Base-by-base conservation (phyloP, 2,888 invertebrate species). In the Cheilosia scutellata region DNA sequence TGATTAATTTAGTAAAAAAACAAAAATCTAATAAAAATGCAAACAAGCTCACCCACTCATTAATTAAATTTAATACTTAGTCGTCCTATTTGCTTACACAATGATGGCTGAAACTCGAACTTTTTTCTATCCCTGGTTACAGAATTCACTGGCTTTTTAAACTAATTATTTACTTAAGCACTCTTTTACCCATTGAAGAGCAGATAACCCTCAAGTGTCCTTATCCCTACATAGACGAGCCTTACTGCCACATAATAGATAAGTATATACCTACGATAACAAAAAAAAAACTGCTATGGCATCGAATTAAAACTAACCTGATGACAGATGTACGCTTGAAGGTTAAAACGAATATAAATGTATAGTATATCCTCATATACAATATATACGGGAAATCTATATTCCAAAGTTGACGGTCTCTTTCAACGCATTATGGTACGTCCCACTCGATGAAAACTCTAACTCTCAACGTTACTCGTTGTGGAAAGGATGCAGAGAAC, bases 391-490 rank as follows among this genome's bases (percentile, higher is more conserved):
- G 27, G 20, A 44, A 13, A 58, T 65, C 49, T 68, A 40, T 63
- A 25, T 37, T 40, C 40, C 44, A 58, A 57, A 29, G 53, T 42
- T 29, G 42, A 40, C 40, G 27, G 37, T n/a, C 29, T 42, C 42
- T 37, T 31, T 33, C 53, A 20, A 13, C 75, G 13, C 37, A 37
- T 37, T 11, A 33, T 53, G 58, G 65, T 72, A 58, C 60, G 42
- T 4, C 11, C 25, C 31, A 66, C 55, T 70, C 53, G 20, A 31
- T 40, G 71, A 27, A 63, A 82, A 70, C 57, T 75, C 75, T 58
- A 82, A 70, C 57, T 75, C 75, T 65, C 70, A 57, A 49, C 75
- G 55, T 49, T 31, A 62, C 62, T 68, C 42, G 62, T 72, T 57
- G 62, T 66, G 55, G 75, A 53, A 60, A 20, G 58, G 47, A 20